Conservation (phyloP, 2,113 vertebrate species). For the Oreochromis tanganicae region DNA sequence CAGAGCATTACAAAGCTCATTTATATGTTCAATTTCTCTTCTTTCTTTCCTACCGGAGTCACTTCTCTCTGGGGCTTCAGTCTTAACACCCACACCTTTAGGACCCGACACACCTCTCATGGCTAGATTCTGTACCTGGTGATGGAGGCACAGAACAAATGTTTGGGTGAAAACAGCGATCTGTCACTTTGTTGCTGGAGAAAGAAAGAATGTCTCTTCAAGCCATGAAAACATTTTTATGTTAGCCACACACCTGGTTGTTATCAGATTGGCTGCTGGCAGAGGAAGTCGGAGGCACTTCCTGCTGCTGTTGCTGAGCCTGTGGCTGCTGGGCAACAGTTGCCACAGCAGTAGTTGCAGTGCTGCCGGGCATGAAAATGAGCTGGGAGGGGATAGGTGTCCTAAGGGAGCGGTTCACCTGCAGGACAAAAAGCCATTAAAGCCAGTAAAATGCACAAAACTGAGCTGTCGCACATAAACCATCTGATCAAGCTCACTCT, state of each 20-base stretch:
- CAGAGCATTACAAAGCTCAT: neutral
- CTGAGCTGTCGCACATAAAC: neutral
- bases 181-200: neutral
- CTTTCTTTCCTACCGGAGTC: constrained; percentile 45
- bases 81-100: constrained; percentile 62
- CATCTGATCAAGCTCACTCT: constrained; percentile 72
- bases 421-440: neutral
- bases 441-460: neutral
- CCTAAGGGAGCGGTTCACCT: constrained; percentile 76
- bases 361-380: constrained; percentile 96
- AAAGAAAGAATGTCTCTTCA: neutral
- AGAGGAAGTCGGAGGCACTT: constrained; percentile 75
- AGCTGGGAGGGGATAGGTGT: constrained; percentile 91
- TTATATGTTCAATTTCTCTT: neutral
- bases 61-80: constrained; percentile 65
- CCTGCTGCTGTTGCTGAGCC: constrained; percentile 74
- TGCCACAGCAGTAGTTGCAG: constrained; percentile 81
- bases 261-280: constrained; percentile 82
- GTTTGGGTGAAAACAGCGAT: neutral
- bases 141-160: neutral
- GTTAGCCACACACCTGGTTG: constrained; percentile 78
- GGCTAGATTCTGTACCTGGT: constrained; percentile 70
- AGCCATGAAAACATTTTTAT: neutral
- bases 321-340: constrained; percentile 70
- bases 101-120: constrained; percentile 57